These are phyloP conservation scores for Seriola quinqueradiata DNA, from an alignment of 2,113 vertebrate species.

Conservation along the genomic window DNA sequence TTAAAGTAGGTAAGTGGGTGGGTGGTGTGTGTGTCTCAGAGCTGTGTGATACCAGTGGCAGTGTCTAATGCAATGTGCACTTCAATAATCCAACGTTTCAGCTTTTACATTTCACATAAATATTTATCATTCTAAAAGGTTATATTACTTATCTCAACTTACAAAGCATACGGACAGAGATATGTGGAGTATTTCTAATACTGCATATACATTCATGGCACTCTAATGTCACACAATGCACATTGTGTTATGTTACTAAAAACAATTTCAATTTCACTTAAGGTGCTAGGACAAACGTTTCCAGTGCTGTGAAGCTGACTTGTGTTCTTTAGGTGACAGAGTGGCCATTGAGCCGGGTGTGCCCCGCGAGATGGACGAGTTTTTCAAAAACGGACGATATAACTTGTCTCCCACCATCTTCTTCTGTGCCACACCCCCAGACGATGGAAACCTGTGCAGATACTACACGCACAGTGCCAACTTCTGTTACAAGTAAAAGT, in stretches of 20 bases:
- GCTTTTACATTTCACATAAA: neutral
- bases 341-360: slow-evolving; percentile 95
- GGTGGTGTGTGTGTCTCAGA: neutral
- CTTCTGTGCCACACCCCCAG: slow-evolving; percentile 95
- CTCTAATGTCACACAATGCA: neutral
- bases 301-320: neutral
- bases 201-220: too few species aligned
- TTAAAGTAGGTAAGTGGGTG: slow-evolving; percentile 85
- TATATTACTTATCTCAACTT: too few species aligned
- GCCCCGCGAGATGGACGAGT: slow-evolving; percentile 91
- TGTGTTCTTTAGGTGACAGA: slow-evolving; percentile 87
- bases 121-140: too few species aligned
- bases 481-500: slow-evolving; percentile 95
- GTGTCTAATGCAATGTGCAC: neutral
- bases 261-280: neutral
- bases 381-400: slow-evolving; percentile 92
- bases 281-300: neutral
- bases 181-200: too few species aligned
- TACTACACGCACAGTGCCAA: slow-evolving; percentile 93
- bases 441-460: slow-evolving; percentile 92
- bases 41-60: neutral
- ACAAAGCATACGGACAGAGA: too few species aligned
- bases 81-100: neutral
- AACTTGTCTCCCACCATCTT: slow-evolving; percentile 95
- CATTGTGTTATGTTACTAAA: neutral